A percentile compares a stretch with the other conserved stretches of the same genome.
These are phyloP conservation scores for Dallia pectoralis DNA, from an alignment of 2,797 vertebrate genomes.

Conservation along the genomic window DNA sequence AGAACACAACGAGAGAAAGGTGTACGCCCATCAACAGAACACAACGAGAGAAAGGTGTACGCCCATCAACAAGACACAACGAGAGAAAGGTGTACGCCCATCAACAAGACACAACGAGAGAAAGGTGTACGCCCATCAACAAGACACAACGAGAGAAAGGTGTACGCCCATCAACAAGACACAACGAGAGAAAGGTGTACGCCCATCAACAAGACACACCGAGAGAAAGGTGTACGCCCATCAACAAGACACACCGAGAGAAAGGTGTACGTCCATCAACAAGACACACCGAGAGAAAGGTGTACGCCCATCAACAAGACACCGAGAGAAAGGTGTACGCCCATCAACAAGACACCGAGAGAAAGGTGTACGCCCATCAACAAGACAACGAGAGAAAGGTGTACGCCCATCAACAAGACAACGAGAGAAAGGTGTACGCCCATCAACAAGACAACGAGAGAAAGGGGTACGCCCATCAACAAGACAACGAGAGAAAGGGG, in stretches of 20 bases:
- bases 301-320: too few species aligned
- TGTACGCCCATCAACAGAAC: too few species aligned
- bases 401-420: too few species aligned
- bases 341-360: too few species aligned
- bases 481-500: slow-evolving; percentile 38
- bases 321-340: too few species aligned
- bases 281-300: slow-evolving; percentile 40
- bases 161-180: too few species aligned
- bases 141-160: slow-evolving; percentile 40
- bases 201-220: slow-evolving; percentile 45
- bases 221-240: too few species aligned
- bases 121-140: too few species aligned
- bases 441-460: slow-evolving; percentile 39
- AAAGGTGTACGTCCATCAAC: too few species aligned
- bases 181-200: slow-evolving; percentile 34
- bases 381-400: slow-evolving; percentile 38
- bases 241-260: slow-evolving; percentile 40
- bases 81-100: too few species aligned
- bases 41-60: slow-evolving; percentile 34
- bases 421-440: slow-evolving; percentile 28
- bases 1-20: slow-evolving; percentile 40
- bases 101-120: slow-evolving; percentile 41
- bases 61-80: slow-evolving; percentile 45
- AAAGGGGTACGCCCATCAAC: too few species aligned
- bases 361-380: too few species aligned